Evolutionary conservation across 2,797 vertebrate genomes (phyloP).

Genomic region (Chromis chromis): DNA sequence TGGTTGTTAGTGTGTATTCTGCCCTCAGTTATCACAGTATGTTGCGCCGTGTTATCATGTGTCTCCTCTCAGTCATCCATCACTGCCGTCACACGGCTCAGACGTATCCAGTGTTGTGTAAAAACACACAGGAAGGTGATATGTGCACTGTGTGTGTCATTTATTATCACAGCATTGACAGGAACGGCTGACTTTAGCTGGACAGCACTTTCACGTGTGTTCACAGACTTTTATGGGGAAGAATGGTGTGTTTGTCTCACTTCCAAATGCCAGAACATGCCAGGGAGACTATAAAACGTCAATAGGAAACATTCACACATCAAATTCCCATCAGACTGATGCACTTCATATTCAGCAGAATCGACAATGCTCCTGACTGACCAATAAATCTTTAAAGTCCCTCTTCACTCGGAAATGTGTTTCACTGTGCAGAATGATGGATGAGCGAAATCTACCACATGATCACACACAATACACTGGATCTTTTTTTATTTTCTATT

Average conservation of each 20-base stretch:
- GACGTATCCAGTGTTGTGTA: not conserved
- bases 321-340: too few species aligned
- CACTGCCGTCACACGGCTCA: conserved; percentile 14
- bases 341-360: too few species aligned
- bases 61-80: conserved; percentile 5
- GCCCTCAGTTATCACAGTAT: not conserved
- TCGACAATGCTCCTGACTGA: not conserved
- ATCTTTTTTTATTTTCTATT: too few species aligned
- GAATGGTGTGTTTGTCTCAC: too few species aligned
- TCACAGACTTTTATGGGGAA: not conserved
- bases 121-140: not conserved
- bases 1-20: not conserved
- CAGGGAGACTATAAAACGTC: not conserved
- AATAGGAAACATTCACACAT: too few species aligned
- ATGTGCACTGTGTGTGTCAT: not conserved
- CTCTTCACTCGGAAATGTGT: not conserved
- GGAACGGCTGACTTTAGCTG: not conserved
- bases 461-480: too few species aligned
- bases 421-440: not conserved
- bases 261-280: not conserved
- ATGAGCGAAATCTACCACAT: not conserved
- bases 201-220: not conserved
- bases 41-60: not conserved
- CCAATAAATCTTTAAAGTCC: conserved; percentile 1
- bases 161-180: not conserved